These are phyloP conservation scores for Palythoa grandis DNA, from an alignment of 92 coral and sea anemone genomes.

Conservation along the genomic window DNA sequence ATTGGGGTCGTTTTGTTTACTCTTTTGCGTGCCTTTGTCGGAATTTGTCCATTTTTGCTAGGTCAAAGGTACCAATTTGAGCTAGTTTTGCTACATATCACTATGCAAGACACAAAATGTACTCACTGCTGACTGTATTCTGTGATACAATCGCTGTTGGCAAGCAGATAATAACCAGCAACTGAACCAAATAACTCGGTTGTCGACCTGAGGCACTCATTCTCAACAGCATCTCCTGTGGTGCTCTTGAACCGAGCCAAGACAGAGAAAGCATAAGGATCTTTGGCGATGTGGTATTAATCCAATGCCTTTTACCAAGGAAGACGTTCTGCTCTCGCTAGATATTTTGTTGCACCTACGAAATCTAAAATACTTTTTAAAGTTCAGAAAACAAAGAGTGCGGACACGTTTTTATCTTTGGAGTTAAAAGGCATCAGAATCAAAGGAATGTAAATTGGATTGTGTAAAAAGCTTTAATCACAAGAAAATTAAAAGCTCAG, in stretches of 20 bases:
- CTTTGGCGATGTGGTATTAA: neutral
- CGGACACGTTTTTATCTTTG: too few species aligned
- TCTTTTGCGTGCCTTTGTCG: neutral
- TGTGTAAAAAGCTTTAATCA: neutral
- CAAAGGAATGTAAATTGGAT: conserved; percentile 15
- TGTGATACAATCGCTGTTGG: neutral
- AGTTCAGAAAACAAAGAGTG: too few species aligned
- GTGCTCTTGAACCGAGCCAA: conserved; percentile 30
- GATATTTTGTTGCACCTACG: neutral
- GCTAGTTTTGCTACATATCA: neutral
- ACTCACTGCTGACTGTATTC: conserved; percentile 3
- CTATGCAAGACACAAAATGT: neutral
- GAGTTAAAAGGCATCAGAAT: neutral
- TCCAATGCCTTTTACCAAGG: neutral
- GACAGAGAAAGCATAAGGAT: neutral
- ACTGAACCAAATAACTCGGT: conserved; percentile 38
- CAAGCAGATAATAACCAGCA: neutral
- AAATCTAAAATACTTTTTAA: neutral
- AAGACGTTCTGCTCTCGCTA: neutral
- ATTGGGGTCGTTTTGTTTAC: conserved; percentile 2
- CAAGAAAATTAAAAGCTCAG: neutral
- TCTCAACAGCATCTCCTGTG: conserved; percentile 10
- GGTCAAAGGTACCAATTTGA: neutral
- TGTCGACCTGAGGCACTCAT: conserved; percentile 45
- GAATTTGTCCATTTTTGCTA: conserved; percentile 18